phyloP scores from a whole-genome alignment of 2,888 invertebrate species.

The Psococerastis gibbosa region DNA sequence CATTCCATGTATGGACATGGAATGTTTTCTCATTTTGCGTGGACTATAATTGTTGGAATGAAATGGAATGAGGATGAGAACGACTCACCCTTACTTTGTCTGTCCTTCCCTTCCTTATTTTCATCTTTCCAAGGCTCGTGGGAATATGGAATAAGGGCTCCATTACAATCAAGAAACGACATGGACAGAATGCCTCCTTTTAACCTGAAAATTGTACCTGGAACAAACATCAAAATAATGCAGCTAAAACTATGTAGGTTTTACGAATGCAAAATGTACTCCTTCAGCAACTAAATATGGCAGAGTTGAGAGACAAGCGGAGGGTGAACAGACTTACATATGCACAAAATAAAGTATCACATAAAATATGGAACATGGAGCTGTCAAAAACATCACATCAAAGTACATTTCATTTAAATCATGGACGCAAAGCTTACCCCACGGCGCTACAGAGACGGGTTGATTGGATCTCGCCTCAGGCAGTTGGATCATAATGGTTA shows the following conservation, averaged over 20 bases:
- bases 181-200: conserved; percentile 88
- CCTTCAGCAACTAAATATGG: too few species aligned
- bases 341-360: too few species aligned
- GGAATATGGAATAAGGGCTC: conserved; percentile 74
- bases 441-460: conserved; percentile 65
- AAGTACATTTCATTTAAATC: too few species aligned
- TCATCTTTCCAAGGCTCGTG: conserved; percentile 90
- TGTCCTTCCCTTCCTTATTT: conserved; percentile 35
- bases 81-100: conserved; percentile 24
- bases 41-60: too few species aligned
- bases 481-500: conserved; percentile 71
- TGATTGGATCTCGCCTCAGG: conserved; percentile 68
- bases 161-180: conserved; percentile 91
- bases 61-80: too few species aligned
- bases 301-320: too few species aligned
- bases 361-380: conserved; percentile 90
- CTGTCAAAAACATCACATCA: conserved; percentile 29
- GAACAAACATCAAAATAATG: conserved; percentile 17
- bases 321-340: too few species aligned
- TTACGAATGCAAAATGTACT: too few species aligned
- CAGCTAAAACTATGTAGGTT: too few species aligned
- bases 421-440: conserved; percentile 49
- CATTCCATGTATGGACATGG: too few species aligned
- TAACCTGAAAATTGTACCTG: conserved; percentile 87
- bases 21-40: too few species aligned